Conservation (phyloP, 2,888 invertebrate species). For the Diadegma fenestrale region DNA sequence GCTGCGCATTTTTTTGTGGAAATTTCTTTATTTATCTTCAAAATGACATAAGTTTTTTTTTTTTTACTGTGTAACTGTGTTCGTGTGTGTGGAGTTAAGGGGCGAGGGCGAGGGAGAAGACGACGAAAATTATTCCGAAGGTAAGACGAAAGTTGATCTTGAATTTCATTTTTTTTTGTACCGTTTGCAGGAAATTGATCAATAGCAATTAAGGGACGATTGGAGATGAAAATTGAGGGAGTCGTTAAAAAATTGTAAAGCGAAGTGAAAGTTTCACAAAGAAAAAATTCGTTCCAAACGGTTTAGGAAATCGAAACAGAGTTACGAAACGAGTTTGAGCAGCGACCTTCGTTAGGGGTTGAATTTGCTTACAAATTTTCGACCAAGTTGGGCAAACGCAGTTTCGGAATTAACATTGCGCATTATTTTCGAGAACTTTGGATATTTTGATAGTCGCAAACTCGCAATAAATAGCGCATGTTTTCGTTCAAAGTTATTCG, state of each 20-base stretch:
- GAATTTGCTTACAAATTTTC: background rate
- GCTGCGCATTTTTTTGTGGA: background rate
- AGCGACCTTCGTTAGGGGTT: background rate
- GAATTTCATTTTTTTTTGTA: background rate
- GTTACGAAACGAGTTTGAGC: background rate
- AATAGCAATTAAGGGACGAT: background rate
- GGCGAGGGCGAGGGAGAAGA: background rate
- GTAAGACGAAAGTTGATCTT: constrained; percentile 10
- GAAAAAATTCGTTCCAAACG: background rate
- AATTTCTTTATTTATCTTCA: background rate
- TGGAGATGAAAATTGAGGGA: background rate
- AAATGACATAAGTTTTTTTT: constrained; percentile 10
- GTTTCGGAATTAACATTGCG: constrained; percentile 1
- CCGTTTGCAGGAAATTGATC: background rate
- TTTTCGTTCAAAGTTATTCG: constrained; percentile 3
- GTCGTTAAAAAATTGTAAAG: background rate
- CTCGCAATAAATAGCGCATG: background rate
- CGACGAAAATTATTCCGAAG: background rate
- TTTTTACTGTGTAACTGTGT: constrained; percentile 27
- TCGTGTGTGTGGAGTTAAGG: constrained; percentile 20
- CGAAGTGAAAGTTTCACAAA: background rate
- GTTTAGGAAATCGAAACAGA: background rate
- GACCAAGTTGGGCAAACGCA: background rate
- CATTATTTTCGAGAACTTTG: constrained; percentile 10
- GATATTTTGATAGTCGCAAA: background rate